Conservation (phyloP, 1,140 invertebrate species). For the Steinernema feltiae region DNA sequence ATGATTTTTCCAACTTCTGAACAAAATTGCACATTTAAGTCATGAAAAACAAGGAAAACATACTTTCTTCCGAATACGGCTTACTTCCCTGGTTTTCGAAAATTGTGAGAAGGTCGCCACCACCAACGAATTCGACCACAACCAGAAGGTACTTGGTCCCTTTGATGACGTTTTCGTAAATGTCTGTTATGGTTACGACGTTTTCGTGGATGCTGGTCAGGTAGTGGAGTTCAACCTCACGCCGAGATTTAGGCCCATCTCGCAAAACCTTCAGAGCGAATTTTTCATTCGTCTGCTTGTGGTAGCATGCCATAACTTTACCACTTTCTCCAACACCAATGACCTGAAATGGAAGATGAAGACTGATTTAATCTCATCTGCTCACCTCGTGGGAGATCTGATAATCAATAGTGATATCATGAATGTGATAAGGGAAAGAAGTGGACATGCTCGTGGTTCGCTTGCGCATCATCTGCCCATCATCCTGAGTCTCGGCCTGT, state of each 20-base stretch:
- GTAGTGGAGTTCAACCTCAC: slow-evolving; percentile 93
- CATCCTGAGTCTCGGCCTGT: slow-evolving; percentile 31
- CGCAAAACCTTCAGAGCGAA: slow-evolving; percentile 84
- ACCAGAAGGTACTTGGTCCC: slow-evolving; percentile 83
- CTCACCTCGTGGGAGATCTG: slow-evolving; percentile 73
- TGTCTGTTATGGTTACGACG: slow-evolving; percentile 86
- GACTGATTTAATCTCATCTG: not conserved
- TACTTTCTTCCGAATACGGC: slow-evolving; percentile 51
- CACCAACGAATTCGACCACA: slow-evolving; percentile 98
- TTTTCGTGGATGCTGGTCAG: slow-evolving; percentile 79
- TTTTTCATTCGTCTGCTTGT: slow-evolving; percentile 68
- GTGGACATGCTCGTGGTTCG: slow-evolving; percentile 42
- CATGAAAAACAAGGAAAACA: slow-evolving; percentile 18
- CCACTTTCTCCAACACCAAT: slow-evolving; percentile 96
- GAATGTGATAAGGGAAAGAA: slow-evolving; percentile 66
- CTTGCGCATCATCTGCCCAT: slow-evolving; percentile 19
- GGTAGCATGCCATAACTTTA: slow-evolving; percentile 72
- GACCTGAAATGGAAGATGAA: slow-evolving; percentile 61
- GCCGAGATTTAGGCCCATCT: slow-evolving; percentile 79
- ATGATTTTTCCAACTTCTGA: slow-evolving; percentile 84
- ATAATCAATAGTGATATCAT: slow-evolving; percentile 79
- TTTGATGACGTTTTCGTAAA: slow-evolving; percentile 89
- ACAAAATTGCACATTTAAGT: slow-evolving; percentile 35
- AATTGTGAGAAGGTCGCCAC: slow-evolving; percentile 79
- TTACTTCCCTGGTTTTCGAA: slow-evolving; percentile 50